Evolutionary conservation across 1,140 invertebrate genomes (phyloP).

Genomic region (Anagrus nilaparvatae): DNA sequence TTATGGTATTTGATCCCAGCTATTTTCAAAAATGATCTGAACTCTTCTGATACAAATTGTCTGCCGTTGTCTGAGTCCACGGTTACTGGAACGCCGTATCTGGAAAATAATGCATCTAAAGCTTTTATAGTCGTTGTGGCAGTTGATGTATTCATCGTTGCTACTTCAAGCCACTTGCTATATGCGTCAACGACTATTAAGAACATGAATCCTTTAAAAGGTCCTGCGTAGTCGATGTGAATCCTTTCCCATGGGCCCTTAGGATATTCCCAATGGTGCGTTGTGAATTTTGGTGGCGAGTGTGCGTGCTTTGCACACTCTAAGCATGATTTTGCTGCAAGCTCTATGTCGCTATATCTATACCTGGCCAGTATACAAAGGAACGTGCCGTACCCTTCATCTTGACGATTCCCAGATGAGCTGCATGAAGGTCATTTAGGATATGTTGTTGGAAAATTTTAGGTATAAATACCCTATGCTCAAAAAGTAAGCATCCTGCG

Average conservation of each 20-base stretch:
- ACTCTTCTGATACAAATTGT: conserved; percentile 19
- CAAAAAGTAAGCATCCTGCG: conserved; percentile 18
- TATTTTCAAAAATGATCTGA: too few species aligned
- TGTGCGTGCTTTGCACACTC: conserved; percentile 11
- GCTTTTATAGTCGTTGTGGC: background rate
- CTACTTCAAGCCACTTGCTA: background rate
- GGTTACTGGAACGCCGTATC: background rate
- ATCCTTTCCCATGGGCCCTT: background rate
- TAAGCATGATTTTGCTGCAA: conserved; percentile 8
- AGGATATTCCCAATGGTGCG: conserved; percentile 6
- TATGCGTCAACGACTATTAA: conserved; percentile 1
- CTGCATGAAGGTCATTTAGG: conserved; percentile 32
- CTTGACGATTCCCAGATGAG: conserved; percentile 39
- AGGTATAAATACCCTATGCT: conserved; percentile 25
- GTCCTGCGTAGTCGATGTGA: background rate
- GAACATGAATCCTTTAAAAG: background rate
- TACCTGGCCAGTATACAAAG: conserved; percentile 39
- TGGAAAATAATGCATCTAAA: background rate
- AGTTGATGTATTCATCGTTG: background rate
- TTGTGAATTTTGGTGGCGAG: conserved; percentile 12
- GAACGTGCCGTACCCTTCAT: conserved; percentile 41
- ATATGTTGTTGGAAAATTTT: conserved; percentile 18
- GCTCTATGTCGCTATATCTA: conserved; percentile 39
- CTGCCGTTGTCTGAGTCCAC: conserved; percentile 25
- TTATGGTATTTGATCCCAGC: too few species aligned